These are phyloP conservation scores for Micromys minutus DNA, from an alignment of 2,113 vertebrate species.

Conservation along the genomic window DNA sequence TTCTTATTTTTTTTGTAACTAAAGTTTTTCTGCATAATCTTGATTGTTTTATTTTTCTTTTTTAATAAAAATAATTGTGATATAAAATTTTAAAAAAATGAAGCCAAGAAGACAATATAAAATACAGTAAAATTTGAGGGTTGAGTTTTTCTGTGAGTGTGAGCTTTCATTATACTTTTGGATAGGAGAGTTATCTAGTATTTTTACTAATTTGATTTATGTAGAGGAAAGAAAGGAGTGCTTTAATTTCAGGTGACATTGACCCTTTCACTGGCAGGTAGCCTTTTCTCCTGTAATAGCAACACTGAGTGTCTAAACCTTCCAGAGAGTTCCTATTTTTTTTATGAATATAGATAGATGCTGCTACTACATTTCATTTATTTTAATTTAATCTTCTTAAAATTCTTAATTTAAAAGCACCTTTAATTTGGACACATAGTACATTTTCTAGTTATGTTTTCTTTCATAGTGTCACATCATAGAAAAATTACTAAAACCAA, in stretches of 20 bases:
- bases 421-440: not conserved
- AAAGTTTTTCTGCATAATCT: too few relatives aligned
- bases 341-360: not conserved
- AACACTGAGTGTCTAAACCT: not conserved
- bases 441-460: not conserved
- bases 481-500: not conserved
- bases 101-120: not conserved
- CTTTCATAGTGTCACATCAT: not conserved
- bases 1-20: too few relatives aligned
- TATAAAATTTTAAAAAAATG: too few relatives aligned
- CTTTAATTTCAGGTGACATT: not conserved
- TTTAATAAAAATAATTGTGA: too few relatives aligned
- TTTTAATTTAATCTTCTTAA: not conserved
- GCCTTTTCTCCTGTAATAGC: not conserved
- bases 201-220: not conserved
- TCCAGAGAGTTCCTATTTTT: not conserved
- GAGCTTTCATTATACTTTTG: not conserved
- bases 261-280: not conserved
- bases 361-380: not conserved
- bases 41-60: too few relatives aligned
- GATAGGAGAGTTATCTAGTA: not conserved
- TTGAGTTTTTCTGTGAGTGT: not conserved
- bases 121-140: not conserved
- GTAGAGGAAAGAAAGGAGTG: too few relatives aligned
- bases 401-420: not conserved